Evolutionary conservation across 2,888 invertebrate species (phyloP).

Genomic region (Aphidoletes aphidimyza): DNA sequence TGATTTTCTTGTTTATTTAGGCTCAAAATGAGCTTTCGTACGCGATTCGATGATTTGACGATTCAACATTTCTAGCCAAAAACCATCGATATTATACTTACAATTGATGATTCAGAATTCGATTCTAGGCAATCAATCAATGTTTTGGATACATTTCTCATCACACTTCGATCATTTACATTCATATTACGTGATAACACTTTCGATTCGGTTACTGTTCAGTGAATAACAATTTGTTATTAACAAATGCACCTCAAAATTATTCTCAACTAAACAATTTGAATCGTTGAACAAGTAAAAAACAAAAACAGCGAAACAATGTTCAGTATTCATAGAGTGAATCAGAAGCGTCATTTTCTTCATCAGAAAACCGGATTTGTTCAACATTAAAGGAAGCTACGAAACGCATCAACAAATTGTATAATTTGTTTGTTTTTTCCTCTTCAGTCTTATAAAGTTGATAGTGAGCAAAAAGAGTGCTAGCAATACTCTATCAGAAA

Average conservation of each 20-base stretch:
- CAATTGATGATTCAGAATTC: background rate
- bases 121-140: slow-evolving; percentile 1
- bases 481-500: background rate
- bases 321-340: slow-evolving; percentile 12
- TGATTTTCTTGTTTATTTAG: background rate
- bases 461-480: background rate
- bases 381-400: background rate
- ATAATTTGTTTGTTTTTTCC: background rate
- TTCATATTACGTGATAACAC: background rate
- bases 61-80: no score
- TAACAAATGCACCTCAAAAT: no score
- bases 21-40: background rate
- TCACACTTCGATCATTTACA: background rate
- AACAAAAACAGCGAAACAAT: background rate
- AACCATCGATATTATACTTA: background rate
- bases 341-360: background rate
- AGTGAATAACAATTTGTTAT: slow-evolving; percentile 6
- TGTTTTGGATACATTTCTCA: background rate
- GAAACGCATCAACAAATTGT: background rate
- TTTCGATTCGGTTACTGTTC: slow-evolving; percentile 13
- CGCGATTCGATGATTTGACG: no score
- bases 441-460: background rate
- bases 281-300: no score
- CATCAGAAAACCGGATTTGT: slow-evolving; percentile 21
- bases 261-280: no score